Percentiles rank a stretch among this genome's conserved stretches.
Evolutionary conservation across 2,797 vertebrate species (phyloP).

Genomic region (Diceros bicornis): DNA sequence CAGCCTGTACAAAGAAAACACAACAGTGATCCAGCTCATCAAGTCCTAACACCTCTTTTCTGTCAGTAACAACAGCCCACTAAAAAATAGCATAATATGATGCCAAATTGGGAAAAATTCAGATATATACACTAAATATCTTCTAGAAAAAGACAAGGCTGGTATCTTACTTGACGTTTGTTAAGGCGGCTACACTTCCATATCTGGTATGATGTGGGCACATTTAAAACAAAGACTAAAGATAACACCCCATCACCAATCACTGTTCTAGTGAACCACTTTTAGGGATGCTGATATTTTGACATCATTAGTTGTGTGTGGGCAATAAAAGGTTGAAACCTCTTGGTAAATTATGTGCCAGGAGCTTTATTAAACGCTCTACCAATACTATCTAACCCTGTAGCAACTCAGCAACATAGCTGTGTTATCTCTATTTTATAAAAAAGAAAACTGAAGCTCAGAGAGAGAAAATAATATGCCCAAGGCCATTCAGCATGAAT

Average conservation of each 20-base stretch:
- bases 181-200: neutral
- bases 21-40: neutral
- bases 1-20: neutral
- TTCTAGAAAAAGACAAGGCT: slow-evolving; percentile 51
- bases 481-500: neutral
- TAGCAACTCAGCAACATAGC: neutral
- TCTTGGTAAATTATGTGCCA: neutral
- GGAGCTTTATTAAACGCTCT: neutral
- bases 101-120: neutral
- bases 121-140: neutral
- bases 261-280: neutral
- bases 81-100: neutral
- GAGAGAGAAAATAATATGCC: neutral
- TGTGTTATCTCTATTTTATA: neutral
- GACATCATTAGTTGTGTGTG: neutral
- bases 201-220: neutral
- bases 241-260: neutral
- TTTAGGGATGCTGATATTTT: neutral
- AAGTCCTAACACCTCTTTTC: neutral
- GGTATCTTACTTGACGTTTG: neutral
- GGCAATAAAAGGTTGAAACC: neutral
- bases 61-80: neutral
- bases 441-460: neutral
- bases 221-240: slow-evolving; percentile 64
- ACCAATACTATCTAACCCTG: neutral